Base-by-base conservation (phyloP, 2,888 invertebrate species). In the Harmothoe impar region DNA sequence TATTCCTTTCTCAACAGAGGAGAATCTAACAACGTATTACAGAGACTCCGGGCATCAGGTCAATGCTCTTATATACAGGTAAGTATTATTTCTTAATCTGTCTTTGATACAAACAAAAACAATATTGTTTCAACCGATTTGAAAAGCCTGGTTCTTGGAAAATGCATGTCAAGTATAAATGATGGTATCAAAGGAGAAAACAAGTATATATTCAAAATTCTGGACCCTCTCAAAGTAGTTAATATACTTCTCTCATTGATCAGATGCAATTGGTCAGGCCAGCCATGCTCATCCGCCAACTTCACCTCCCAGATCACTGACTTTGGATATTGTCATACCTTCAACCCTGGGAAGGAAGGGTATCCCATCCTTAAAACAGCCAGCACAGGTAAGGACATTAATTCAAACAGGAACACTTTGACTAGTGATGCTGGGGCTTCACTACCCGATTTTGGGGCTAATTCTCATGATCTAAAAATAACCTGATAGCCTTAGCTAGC, bases 301-400 rank as follows among this genome's bases (percentile, higher is more conserved):
- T 89, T 89, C 35, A 89, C n/a, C 29, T 89, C 89, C 20, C 23
- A 54, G n/a, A 62, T 89, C 31, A 89, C 89, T 10, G 89, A 89
- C 68, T 89, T 51, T 89, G 89, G 89, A 17, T 54, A 25, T 33
- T 89, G 89, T 29, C 89, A 89, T 33, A 62, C 89, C 15, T 89
- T 89, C 56, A 89, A 89, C 68, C 10, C 31, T 3, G 89, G 68
- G 15, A 23, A 54, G 31, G 35, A 56, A 7, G 52, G 35, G 7
- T 35, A 25, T n/a, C 85, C 72, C 15, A 33, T 84, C 25, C 23
- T 52, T 0, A 15, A 56, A 29, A 89, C 89, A 52, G 33, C 89
- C 35, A 54, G 68, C 1, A 89, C 89, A 31, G 89, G 89, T 89
- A 89, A 5, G 3, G 43, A 43, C n/a, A n/a, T n/a, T n/a, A n/a